Base-by-base conservation (phyloP, 2,888 invertebrate genomes). In the Tenthredo scrophulariae region DNA sequence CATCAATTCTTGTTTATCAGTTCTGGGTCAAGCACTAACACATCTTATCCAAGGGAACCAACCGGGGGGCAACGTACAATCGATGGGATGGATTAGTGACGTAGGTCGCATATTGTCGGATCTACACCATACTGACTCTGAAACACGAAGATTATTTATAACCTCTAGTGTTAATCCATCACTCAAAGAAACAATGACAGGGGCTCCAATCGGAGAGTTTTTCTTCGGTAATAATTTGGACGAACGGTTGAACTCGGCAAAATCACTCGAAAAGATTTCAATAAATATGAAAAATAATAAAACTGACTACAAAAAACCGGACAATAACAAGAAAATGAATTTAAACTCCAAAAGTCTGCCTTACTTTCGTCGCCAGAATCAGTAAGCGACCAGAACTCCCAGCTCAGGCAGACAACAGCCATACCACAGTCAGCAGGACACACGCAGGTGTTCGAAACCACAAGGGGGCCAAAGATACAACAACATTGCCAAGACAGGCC, bases 321-420 rank as follows among this genome's bases (percentile, higher is more conserved):
- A 77, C 5, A 15, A 13, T 6, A 77, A 29, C 0, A 13, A 50
- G 2, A 77, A 77, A 15, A 9, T 2, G 2, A 1, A 54, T 77
- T 77, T 77, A 54, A 77, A 77, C 54, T 54, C 77, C 77, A 77
- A 50, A 54, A 77, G 54, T 77, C 77, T 77, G n/a, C 77, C 77
- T 77, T 77, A 33, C 50, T 33, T 33, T 13, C 29, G 50, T 50
- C 26, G 77, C 4, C 50, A 77, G 6, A 15, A 13, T 33, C 77
- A 77, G 7, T 29, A 50, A 33, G 54, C 50, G 33, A 18, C 33
- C 77, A 13, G 50, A 77, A 5, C 77, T 77, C 77, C 77, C 54
- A 77, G 18, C 54, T 77, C 29, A 54, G 50, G 77, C 77, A 50
- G 77, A 77, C 54, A 77, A 33, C 29, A 77, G 2, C 29, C 77